phyloP scores from a whole-genome alignment of 1,140 invertebrate genomes.

The Lasioglossum baleicum region DNA sequence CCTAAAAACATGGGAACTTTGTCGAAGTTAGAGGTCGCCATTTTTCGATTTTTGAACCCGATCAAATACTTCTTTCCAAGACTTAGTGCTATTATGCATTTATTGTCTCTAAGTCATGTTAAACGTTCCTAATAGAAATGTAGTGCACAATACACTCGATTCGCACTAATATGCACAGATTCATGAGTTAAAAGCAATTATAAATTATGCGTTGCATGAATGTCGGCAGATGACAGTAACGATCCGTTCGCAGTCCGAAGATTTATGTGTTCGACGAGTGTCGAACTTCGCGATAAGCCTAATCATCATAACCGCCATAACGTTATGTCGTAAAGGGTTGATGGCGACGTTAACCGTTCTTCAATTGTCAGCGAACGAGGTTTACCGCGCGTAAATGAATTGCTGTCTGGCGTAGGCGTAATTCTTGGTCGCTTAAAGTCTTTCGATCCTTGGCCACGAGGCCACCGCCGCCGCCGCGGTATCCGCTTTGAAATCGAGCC shows the following conservation, averaged over 20 bases:
- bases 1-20: too few species aligned
- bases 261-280: constrained; percentile 12
- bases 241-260: neutral
- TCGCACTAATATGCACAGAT: too few species aligned
- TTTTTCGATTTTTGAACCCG: too few species aligned
- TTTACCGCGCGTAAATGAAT: constrained; percentile 10
- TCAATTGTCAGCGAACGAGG: neutral
- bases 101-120: too few species aligned
- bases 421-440: neutral
- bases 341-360: constrained; percentile 33
- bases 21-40: too few species aligned
- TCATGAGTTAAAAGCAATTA: neutral
- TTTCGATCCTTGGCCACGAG: neutral
- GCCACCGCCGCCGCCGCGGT: neutral
- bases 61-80: too few species aligned
- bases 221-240: neutral
- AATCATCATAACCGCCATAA: constrained; percentile 27
- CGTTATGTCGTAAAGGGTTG: constrained; percentile 24
- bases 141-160: too few species aligned
- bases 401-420: neutral
- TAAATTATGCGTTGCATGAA: neutral
- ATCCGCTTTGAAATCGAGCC: constrained; percentile 1
- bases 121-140: too few species aligned
- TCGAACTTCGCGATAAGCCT: constrained; percentile 3
- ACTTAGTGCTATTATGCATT: too few species aligned